Evolutionary conservation across 1,140 invertebrate genomes (phyloP).

Genomic region (Brachionus rubens): DNA sequence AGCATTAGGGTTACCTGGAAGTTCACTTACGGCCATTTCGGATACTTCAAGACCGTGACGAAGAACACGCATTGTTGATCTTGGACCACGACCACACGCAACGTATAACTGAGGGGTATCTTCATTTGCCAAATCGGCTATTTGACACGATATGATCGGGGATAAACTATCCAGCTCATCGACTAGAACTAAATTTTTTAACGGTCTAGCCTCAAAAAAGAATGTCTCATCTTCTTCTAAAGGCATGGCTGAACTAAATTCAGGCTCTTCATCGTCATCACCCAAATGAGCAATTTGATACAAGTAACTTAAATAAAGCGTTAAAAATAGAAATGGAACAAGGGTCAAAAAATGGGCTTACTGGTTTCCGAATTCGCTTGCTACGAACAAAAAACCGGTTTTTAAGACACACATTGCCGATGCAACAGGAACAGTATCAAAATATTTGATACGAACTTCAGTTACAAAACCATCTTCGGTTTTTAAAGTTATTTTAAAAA

Average conservation of each 20-base stretch:
- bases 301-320: slow-evolving; percentile 67
- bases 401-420: slow-evolving; percentile 94
- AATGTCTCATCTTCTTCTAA: slow-evolving; percentile 98
- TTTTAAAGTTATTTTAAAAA: slow-evolving; percentile 75
- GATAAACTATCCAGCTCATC: slow-evolving; percentile 96
- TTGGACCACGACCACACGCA: slow-evolving; percentile 86
- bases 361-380: slow-evolving; percentile 99
- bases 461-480: slow-evolving; percentile 94
- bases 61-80: slow-evolving; percentile 85
- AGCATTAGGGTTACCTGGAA: slow-evolving; percentile 97
- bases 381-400: slow-evolving; percentile 96
- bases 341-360: too few relatives aligned
- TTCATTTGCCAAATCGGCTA: slow-evolving; percentile 77
- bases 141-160: slow-evolving; percentile 80
- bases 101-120: slow-evolving; percentile 97
- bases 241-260: slow-evolving; percentile 96
- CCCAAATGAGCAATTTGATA: slow-evolving; percentile 98
- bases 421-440: slow-evolving; percentile 96
- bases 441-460: slow-evolving; percentile 98
- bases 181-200: slow-evolving; percentile 92
- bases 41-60: slow-evolving; percentile 91
- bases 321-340: too few relatives aligned
- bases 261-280: slow-evolving; percentile 97
- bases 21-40: slow-evolving; percentile 98
- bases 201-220: slow-evolving; percentile 88